phyloP scores from a whole-genome alignment of 1,140 invertebrate genomes.

The Thaumatotibia leucotreta region DNA sequence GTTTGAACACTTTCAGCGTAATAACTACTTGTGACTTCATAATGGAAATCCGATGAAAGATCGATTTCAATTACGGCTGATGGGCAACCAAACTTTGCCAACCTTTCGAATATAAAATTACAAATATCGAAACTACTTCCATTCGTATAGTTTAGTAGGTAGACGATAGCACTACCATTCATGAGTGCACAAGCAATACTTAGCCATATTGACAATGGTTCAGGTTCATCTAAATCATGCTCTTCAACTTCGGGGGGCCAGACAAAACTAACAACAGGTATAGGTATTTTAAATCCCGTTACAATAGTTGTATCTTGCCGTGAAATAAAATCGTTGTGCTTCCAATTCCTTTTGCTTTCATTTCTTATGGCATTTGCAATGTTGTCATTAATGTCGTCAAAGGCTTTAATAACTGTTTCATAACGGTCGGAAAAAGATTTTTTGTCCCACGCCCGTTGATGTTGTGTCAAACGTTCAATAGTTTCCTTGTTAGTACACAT shows the following conservation, averaged over 20 bases:
- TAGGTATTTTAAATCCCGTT: neutral
- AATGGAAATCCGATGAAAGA: neutral
- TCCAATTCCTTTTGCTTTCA: neutral
- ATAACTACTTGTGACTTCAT: neutral
- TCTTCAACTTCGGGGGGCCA: neutral
- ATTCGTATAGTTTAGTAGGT: no score
- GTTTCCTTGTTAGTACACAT: neutral
- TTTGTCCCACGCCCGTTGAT: neutral
- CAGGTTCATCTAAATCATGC: neutral
- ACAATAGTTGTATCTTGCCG: neutral
- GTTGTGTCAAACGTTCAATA: neutral
- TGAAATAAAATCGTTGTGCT: neutral
- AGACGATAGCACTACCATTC: neutral
- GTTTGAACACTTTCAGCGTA: neutral
- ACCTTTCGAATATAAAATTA: no score
- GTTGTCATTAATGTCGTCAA: neutral
- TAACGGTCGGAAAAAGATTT: neutral
- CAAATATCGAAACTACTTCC: no score
- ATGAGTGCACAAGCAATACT: neutral
- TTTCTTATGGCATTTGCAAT: neutral
- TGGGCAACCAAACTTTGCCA: neutral
- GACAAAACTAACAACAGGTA: neutral
- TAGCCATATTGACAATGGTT: neutral
- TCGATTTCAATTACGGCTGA: neutral
- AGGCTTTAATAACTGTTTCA: neutral